Evolutionary conservation across 2,888 invertebrate species (phyloP), one percentile per base, ranked within the genome.

Genomic region (Spilosoma lubricipeda): DNA sequence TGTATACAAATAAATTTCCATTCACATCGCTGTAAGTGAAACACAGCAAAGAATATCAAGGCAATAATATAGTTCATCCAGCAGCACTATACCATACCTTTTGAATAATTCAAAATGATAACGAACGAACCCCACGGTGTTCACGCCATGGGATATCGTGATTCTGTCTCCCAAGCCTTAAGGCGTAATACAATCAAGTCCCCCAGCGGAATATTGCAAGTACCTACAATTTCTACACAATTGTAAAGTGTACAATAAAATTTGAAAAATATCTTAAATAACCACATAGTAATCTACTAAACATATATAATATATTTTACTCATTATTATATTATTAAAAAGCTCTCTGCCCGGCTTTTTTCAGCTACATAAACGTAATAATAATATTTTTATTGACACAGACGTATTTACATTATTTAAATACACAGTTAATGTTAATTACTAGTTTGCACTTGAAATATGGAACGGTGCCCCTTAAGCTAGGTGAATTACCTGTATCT

Each of bases 101-200:
- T 72, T 88, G 86, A 88, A 88, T 88, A 80, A 88, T 88, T 88
- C 86, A 88, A 80, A 87, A 87, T 85, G 86, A 86, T 88, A 87
- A 87, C 84, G 83, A 86, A 80, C 75, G 71, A 75, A 73, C 70
- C 77, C 39, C 67, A 70, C 77, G 78, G 76, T 83, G 80, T 83
- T 80, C 45, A 63, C 78, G 73, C 73, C 80, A 82, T 77, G 79
- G 79, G 77, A 80, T 78, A 80, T 78, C 66, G 78, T 77, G 80
- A 82, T 80, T 77, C 78, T 71, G 69, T 66, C 75, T 67, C 66
- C 69, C 63, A 45, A 59, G 70, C 48, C 70, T 68, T 72, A 67
- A 48, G 67, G 75, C n/a, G 48, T 75, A 66, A 67, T 66, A 63
- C 42, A 33, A 20, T 30, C 23, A 36, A 36, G 13, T 56, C 56